phyloP scores from a whole-genome alignment of 2,797 vertebrate species.

The Alectoris magna region DNA sequence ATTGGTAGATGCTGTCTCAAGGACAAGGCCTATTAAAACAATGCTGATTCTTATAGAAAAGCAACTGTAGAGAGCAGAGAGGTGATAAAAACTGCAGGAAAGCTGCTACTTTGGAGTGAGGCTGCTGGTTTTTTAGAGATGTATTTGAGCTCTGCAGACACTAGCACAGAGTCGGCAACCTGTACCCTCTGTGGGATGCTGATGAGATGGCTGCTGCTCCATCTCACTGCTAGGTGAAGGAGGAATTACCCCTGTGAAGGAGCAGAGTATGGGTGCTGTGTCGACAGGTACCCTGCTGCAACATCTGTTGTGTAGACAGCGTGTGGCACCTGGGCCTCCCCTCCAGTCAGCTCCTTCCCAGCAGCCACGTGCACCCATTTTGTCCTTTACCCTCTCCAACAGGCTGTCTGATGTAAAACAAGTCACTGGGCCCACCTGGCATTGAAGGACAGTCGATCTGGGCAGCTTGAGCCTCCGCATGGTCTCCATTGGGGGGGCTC shows the following conservation, averaged over 20 bases:
- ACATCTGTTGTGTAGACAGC: background rate
- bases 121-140: fast-evolving
- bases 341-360: background rate
- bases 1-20: background rate
- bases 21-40: background rate
- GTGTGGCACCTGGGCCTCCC: background rate
- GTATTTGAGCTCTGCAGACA: background rate
- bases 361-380: background rate
- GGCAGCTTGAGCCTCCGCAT: slow-evolving; percentile 16
- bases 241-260: background rate
- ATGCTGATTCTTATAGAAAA: fast-evolving
- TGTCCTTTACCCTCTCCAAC: background rate
- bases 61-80: background rate
- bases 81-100: background rate
- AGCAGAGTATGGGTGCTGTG: fast-evolving
- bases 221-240: background rate
- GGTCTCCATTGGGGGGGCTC: slow-evolving; percentile 60
- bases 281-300: background rate
- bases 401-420: background rate
- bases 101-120: background rate
- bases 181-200: background rate
- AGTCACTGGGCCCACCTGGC: slow-evolving; percentile 37
- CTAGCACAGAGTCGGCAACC: background rate
- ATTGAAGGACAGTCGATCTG: background rate
- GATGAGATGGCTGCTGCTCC: background rate